Percentiles rank a stretch among this genome's conserved stretches.
Conservation (phyloP, 1,140 invertebrate species). For the Meloidogyne floridensis region DNA sequence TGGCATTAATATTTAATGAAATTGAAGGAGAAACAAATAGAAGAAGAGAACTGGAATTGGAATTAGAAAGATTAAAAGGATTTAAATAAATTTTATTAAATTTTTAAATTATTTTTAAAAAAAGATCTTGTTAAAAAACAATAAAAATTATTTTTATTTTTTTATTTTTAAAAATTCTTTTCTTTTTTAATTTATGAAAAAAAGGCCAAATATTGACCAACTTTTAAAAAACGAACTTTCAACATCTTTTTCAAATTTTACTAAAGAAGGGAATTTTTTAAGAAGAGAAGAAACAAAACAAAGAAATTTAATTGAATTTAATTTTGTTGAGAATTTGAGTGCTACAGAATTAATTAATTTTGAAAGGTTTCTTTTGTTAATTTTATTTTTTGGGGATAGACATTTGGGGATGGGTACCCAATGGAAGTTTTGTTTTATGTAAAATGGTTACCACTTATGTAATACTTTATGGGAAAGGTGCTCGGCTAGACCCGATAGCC, state of each 20-base stretch:
- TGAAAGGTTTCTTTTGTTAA: conserved; percentile 8
- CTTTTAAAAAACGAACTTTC: conserved; percentile 20
- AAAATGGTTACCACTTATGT: too few species aligned
- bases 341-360: conserved; percentile 18
- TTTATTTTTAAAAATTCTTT: background rate
- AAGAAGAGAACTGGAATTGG: background rate
- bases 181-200: background rate
- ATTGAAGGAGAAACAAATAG: conserved; percentile 5
- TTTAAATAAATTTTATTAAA: too few species aligned
- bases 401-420: too few species aligned
- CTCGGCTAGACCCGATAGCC: too few species aligned
- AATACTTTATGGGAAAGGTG: too few species aligned
- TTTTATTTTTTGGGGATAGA: too few species aligned
- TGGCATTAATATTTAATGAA: conserved; percentile 10
- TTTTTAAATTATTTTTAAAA: too few species aligned
- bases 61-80: background rate
- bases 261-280: background rate
- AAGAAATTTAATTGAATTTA: conserved; percentile 13
- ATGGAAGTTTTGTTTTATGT: too few species aligned
- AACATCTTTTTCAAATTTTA: conserved; percentile 1
- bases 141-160: background rate
- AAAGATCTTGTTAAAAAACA: background rate
- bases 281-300: background rate
- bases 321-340: background rate
- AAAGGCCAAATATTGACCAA: conserved; percentile 21